Conservation (phyloP, 2,797 vertebrate genomes). For the Amblyopsis hoosieri region DNA sequence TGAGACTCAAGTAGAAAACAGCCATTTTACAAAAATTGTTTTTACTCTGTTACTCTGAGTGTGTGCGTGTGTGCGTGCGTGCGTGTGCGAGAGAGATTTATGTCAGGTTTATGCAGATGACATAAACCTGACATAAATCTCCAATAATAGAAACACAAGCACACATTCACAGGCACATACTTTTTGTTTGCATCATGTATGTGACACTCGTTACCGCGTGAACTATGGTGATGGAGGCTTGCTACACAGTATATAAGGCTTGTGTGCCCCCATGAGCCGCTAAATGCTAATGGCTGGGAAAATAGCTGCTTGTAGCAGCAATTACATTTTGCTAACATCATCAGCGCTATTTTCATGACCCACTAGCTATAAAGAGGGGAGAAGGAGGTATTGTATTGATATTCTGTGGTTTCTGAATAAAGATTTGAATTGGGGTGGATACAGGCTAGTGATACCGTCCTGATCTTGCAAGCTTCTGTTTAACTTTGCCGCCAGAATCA, state of each 20-base stretch:
- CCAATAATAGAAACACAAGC: no score
- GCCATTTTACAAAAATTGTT: no score
- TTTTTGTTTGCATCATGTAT: no score
- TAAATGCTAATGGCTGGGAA: slow-evolving; percentile 27
- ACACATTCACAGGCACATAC: no score
- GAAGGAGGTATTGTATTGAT: not conserved
- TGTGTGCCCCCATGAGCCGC: slow-evolving; percentile 3
- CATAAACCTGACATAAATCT: no score
- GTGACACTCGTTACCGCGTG: no score
- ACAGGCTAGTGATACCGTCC: no score
- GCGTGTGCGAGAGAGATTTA: not conserved
- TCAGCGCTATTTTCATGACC: slow-evolving; percentile 24
- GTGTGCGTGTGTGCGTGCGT: not conserved
- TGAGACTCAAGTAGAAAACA: no score
- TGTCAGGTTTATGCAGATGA: not conserved
- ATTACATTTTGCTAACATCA: slow-evolving; percentile 20
- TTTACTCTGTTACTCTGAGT: no score
- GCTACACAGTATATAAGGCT: not conserved
- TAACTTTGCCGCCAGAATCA: no score
- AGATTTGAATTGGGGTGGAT: not conserved
- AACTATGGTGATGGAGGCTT: not conserved
- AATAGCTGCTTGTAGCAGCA: slow-evolving; percentile 27
- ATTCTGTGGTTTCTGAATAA: not conserved
- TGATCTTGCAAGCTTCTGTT: no score
- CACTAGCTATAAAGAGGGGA: slow-evolving; percentile 16